These are phyloP conservation scores for Smithornis capensis DNA, from an alignment of 2,113 vertebrate species.

Conservation along the genomic window DNA sequence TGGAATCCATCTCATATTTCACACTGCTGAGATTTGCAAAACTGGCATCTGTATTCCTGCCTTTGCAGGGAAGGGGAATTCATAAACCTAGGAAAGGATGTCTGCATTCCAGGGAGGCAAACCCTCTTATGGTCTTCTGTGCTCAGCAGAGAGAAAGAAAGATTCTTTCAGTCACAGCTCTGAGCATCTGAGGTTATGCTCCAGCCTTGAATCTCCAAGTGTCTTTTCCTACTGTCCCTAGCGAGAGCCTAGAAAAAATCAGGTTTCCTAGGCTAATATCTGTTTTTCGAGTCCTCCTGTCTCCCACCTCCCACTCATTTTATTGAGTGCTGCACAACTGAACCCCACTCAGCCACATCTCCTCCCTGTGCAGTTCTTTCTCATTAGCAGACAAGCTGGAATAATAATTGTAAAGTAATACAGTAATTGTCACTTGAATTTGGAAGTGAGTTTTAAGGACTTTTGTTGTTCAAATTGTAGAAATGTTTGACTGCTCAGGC, in stretches of 20 bases:
- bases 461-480: not conserved
- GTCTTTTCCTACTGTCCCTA: not conserved
- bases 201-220: not conserved
- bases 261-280: not conserved
- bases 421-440: not conserved
- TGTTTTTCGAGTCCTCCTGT: not conserved
- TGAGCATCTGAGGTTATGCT: not conserved
- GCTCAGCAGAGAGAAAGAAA: not conserved
- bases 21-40: not conserved
- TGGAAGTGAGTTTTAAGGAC: not conserved
- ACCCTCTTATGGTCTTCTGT: not conserved
- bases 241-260: not conserved
- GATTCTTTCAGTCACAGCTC: not conserved
- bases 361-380: not conserved
- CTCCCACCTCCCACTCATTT: not conserved
- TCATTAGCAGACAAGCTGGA: not conserved
- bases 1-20: not conserved
- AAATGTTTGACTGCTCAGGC: not conserved
- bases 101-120: not conserved
- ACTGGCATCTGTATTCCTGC: not conserved
- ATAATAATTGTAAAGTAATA: not conserved
- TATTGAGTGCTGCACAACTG: not conserved
- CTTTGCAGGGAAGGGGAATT: not conserved
- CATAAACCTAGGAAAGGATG: not conserved
- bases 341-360: not conserved